These are phyloP conservation scores for Sarotherodon lohbergeri DNA, from an alignment of 2,113 vertebrate genomes.

Conservation along the genomic window DNA sequence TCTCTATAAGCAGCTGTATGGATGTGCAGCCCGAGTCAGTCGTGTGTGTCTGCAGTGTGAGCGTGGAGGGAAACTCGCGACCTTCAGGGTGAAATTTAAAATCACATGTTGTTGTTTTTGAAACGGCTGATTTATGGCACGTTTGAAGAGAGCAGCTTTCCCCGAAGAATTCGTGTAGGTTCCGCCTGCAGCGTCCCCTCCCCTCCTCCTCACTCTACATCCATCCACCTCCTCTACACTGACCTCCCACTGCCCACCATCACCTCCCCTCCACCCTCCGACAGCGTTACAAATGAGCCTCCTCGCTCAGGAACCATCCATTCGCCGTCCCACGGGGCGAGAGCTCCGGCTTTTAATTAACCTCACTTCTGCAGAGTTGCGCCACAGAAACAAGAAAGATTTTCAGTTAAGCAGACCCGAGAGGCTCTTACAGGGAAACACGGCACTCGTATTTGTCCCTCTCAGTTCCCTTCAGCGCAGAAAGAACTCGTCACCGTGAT, in stretches of 20 bases:
- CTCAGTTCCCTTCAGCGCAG: not conserved
- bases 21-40: not conserved
- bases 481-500: not conserved
- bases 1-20: not conserved
- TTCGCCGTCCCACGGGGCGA: not conserved
- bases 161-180: not conserved
- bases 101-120: not conserved
- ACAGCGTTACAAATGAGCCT: conserved; percentile 10
- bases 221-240: not conserved
- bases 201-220: not conserved
- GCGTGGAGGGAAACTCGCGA: not conserved
- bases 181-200: not conserved
- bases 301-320: not conserved
- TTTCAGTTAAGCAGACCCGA: not conserved
- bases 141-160: not conserved
- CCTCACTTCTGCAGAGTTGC: conserved; percentile 1
- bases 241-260: not conserved
- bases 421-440: not conserved
- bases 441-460: not conserved
- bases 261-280: not conserved
- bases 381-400: not conserved
- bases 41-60: not conserved
- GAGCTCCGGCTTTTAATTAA: conserved; percentile 15
- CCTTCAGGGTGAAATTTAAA: not conserved
- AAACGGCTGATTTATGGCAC: not conserved